Conservation (phyloP, 2,797 vertebrate species). For the Paguma larvata region DNA sequence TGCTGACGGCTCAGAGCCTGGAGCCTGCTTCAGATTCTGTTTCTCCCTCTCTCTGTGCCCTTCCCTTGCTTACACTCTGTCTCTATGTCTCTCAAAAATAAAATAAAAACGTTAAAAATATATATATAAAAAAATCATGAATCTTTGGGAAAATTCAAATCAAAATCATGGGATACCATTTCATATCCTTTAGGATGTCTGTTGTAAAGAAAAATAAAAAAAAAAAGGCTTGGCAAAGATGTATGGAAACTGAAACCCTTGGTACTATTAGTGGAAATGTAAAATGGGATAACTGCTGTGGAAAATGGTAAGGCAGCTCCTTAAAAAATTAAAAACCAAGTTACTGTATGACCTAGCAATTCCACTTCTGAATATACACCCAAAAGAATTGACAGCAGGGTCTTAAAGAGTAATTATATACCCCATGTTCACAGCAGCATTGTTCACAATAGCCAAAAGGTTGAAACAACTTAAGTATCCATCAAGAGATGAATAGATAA, state of each 20-base stretch:
- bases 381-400: not conserved
- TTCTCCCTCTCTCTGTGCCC: too few relatives aligned
- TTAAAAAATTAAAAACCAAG: slow-evolving; percentile 1
- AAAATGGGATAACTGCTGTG: not conserved
- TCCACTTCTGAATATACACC: not conserved
- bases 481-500: not conserved
- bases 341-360: not conserved
- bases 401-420: not conserved
- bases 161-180: not conserved
- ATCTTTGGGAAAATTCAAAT: slow-evolving; percentile 12
- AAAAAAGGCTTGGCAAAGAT: not conserved
- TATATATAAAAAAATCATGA: not conserved
- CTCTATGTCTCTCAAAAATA: too few relatives aligned
- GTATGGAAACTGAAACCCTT: not conserved
- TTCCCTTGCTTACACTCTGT: too few relatives aligned
- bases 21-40: too few relatives aligned
- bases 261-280: not conserved
- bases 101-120: too few relatives aligned
- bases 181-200: not conserved
- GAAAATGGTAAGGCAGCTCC: not conserved
- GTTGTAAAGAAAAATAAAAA: not conserved
- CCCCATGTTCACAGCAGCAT: not conserved
- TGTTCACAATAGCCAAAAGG: not conserved
- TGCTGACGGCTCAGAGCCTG: too few relatives aligned
- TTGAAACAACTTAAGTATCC: not conserved